Base-by-base conservation (phyloP, 2,113 vertebrate genomes). In the Parus major region DNA sequence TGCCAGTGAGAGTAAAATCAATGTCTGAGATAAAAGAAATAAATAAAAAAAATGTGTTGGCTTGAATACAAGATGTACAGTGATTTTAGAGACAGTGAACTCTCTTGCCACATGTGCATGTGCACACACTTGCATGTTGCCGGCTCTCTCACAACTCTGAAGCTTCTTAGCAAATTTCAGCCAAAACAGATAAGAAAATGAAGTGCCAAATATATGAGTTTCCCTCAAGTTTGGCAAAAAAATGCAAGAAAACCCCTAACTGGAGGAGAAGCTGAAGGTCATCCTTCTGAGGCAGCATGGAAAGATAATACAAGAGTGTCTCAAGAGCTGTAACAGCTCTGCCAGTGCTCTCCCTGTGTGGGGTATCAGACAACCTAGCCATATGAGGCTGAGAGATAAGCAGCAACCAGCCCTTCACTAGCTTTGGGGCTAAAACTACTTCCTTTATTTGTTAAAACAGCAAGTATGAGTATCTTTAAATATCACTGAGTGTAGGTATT, bases 41-140 rank as follows among this genome's bases (percentile, higher is more conserved):
- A 8, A 3, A 33, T 46, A 24, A 50, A 59, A 35, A 50, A 35
- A 44, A 31, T 3, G 47, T 3, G 1, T 20, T 82, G 4, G n/a
- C 15, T 64, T 13, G 33, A 39, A 20, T 39, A 42, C 8, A 55
- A 53, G 8, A 3, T 21, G 2, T 25, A 39, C 13, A 72, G 23
- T 46, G 28, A 52, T 22, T 2, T 35, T 59, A 59, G 12, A 50
- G 12, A 44, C 8, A 3, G 5, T 44, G 44, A 61, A 47, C 29
- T 52, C 11, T 31, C 42, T 47, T 18, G 7, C 21, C 27, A 73
- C 27, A 56, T 0, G 0, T 15, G 24, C 0, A 0, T 27, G 9
- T 42, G 13, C 14, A 46, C 1, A 1, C 9, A 39, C 10, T 71
- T 29, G 2, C 13, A 4, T 25, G 6, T 49, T 1, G 0, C 10